Evolutionary conservation across 2,797 vertebrate species (phyloP).

Genomic region (Oceanodroma leucorhoa): DNA sequence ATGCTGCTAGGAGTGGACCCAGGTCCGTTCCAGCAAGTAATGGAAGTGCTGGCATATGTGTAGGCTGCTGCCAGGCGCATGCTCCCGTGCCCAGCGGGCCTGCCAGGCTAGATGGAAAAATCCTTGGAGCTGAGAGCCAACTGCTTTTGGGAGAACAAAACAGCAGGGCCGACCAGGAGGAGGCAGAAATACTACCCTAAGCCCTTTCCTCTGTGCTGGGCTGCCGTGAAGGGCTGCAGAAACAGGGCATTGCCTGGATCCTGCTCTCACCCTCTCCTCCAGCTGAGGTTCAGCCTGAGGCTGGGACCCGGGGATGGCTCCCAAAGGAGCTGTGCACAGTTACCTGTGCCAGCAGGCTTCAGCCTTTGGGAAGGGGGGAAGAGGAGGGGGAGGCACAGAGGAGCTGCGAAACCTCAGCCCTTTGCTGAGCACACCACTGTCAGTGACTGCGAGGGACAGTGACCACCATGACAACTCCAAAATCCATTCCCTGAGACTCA

Average conservation of each 20-base stretch:
- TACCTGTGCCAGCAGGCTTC: neutral
- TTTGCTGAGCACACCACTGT: neutral
- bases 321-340: neutral
- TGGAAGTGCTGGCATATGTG: slow-evolving; percentile 17
- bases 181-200: neutral
- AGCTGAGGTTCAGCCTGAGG: neutral
- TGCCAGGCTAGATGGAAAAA: neutral
- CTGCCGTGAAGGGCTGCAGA: neutral
- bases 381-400: neutral
- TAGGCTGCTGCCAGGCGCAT: neutral
- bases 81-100: accelerated
- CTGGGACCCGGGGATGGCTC: neutral
- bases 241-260: neutral
- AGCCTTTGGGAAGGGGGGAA: neutral
- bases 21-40: slow-evolving; percentile 11
- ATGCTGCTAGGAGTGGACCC: neutral
- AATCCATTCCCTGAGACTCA: neutral
- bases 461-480: neutral
- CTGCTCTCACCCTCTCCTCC: neutral
- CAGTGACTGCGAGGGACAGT: neutral
- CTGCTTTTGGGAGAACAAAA: neutral
- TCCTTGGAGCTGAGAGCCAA: neutral
- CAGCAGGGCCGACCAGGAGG: neutral
- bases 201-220: neutral
- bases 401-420: neutral